Conservation (phyloP, 2,113 vertebrate genomes). For the Lepidothrix coronata region DNA sequence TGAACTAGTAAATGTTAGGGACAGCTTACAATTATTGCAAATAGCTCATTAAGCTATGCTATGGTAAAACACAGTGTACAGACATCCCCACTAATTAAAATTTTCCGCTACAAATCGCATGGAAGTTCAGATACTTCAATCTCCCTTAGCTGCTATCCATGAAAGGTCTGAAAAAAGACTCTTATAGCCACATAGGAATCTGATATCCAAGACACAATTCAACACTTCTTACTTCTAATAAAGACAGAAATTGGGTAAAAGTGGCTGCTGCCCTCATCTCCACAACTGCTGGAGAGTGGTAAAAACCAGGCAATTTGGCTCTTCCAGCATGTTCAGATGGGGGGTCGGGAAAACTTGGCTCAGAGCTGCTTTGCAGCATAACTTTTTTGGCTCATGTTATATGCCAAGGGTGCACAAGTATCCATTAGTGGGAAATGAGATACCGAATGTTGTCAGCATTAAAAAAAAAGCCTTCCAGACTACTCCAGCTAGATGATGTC, state of each 20-base stretch:
- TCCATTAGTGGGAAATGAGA: conserved; percentile 16
- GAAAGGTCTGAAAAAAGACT: not conserved
- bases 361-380: not conserved
- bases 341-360: not conserved
- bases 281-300: not conserved
- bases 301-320: not conserved
- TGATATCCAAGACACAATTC: not conserved
- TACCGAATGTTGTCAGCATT: not conserved
- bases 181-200: not conserved
- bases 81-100: not conserved
- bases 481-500: not conserved
- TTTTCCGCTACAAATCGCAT: not conserved
- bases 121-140: not conserved
- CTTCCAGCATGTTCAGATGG: not conserved
- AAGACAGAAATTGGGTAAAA: not conserved
- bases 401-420: not conserved
- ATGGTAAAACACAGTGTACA: not conserved
- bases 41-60: not conserved
- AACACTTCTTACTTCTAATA: not conserved
- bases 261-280: not conserved
- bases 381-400: not conserved
- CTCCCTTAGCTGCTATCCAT: not conserved
- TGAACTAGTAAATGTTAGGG: not conserved
- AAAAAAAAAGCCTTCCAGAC: not conserved
- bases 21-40: not conserved